Conservation (phyloP, 2,113 vertebrate species). For the Ageneiosus marmoratus region DNA sequence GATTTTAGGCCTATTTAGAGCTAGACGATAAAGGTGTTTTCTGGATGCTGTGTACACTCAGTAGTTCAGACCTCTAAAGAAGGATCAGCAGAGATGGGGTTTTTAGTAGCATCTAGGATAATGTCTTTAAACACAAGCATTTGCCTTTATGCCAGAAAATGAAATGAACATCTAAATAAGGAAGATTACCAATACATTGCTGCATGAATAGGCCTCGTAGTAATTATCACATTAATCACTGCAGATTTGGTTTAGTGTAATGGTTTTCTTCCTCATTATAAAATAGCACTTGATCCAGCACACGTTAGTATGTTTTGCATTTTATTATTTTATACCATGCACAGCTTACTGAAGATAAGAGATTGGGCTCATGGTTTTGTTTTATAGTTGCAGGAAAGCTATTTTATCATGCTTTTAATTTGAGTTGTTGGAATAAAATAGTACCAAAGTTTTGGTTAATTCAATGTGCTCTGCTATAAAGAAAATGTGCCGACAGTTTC, state of each 20-base stretch:
- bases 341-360: background rate
- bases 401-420: background rate
- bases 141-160: background rate
- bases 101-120: background rate
- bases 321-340: background rate
- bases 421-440: background rate
- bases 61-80: background rate
- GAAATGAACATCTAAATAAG: background rate
- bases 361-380: background rate
- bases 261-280: background rate
- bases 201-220: background rate
- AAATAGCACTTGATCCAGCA: constrained; percentile 1
- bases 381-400: background rate
- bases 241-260: background rate
- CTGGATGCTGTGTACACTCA: background rate
- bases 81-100: background rate
- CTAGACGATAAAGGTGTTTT: background rate
- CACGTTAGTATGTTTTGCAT: background rate
- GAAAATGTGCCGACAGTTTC: background rate
- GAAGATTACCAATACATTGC: background rate
- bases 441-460: background rate
- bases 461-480: background rate
- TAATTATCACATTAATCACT: background rate
- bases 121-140: background rate
- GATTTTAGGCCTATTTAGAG: too few relatives aligned